Evolutionary conservation across 2,888 invertebrate species (phyloP), one percentile per base, ranked within the genome.

Genomic region (Caenorhabditis uteleia): DNA sequence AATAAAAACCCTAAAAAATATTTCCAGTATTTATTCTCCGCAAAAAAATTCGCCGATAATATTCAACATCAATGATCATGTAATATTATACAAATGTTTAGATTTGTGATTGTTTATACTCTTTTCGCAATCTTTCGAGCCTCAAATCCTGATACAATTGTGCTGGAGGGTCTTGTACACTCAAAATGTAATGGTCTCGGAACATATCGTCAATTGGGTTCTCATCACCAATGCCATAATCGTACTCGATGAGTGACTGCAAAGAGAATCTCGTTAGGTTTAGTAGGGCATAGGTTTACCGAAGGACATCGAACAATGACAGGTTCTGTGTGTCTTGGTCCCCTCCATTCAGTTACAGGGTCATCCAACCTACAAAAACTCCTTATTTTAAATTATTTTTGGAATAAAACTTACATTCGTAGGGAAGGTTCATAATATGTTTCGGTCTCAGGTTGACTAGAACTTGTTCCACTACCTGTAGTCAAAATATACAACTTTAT

Each of bases 101-200:
- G 7, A 67, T 61, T 29, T 68, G 71, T n/a, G 71, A 71, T 36
- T 71, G 71, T 42, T 68, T 68, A 57, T 55, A 75, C 38, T 75
- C 75, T 34, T 69, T 45, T 46, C 70, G 53, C 18, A 75, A 46
- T 49, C 69, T 45, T 39, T 73, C 73, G 40, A 75, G 49, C 34
- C 71, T 44, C 36, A 75, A 58, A 27, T 75, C 69, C 42, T 67
- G 69, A 12, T 73, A 65, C 2, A 75, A 42, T 46, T 75, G 70
- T 3, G 68, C 57, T 27, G 71, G 68, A 12, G 65, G 61, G 48
- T 74, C 69, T 29, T 72, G 70, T 1, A 67, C 68, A 38, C 65
- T 68, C 12, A 73, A 58, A 47, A 75, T 70, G 50, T 75, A 75
- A 31, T 70, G 65, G 44, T 73, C 62, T 23, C 73, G 38, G 45